Conservation (phyloP, 2,113 vertebrate species). For the Conger conger region DNA sequence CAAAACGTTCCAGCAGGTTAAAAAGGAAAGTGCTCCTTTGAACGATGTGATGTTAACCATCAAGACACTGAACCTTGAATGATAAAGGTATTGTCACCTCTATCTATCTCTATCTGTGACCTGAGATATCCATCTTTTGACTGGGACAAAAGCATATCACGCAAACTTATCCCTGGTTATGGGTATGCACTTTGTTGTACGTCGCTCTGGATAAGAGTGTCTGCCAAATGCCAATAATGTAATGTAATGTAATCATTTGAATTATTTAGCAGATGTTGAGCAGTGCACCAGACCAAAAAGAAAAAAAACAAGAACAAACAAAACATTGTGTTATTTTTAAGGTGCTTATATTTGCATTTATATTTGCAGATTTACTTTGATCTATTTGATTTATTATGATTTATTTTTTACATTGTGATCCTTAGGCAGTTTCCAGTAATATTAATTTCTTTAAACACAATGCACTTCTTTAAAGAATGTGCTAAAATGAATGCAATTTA, state of each 20-base stretch:
- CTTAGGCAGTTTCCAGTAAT: not conserved
- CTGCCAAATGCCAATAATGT: too few relatives aligned
- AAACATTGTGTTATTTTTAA: not conserved
- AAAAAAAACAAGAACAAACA: conserved; percentile 62
- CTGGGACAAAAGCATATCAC: conserved; percentile 57
- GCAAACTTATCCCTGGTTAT: too few relatives aligned
- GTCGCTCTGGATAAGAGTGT: too few relatives aligned
- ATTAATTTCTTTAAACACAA: too few relatives aligned
- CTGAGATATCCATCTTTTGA: conserved; percentile 88
- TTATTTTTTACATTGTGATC: not conserved
- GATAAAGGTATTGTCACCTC: conserved; percentile 80
- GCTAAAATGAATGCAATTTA: too few relatives aligned
- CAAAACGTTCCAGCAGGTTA: conserved; percentile 27
- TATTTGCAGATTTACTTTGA: not conserved
- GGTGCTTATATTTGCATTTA: not conserved
- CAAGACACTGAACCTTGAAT: conserved; percentile 54
- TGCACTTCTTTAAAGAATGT: too few relatives aligned
- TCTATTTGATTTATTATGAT: not conserved
- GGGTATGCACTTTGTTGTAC: too few relatives aligned
- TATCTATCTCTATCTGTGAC: conserved; percentile 78
- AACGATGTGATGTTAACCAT: conserved; percentile 5
- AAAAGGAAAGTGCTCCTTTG: conserved; percentile 12
- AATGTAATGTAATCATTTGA: conserved; percentile 70
- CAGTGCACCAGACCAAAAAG: conserved; percentile 42
- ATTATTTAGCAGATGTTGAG: conserved; percentile 78